phyloP scores from a whole-genome alignment of 2,797 vertebrate genomes.

The Phataginus tetradactyla region DNA sequence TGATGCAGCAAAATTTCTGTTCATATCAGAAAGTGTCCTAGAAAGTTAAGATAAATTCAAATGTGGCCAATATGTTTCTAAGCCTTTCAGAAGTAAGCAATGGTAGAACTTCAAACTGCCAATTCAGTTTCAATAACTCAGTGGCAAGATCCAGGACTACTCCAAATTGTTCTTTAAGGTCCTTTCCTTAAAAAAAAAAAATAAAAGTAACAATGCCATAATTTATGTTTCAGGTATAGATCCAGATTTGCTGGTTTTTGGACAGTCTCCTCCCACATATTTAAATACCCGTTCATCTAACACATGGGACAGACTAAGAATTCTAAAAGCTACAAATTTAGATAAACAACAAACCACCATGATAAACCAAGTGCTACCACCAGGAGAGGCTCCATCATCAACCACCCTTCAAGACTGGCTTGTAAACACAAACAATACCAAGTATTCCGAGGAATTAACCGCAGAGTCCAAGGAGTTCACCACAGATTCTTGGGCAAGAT shows the following conservation, averaged over 20 bases:
- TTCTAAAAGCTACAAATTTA: slow-evolving; percentile 83
- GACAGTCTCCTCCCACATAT: slow-evolving; percentile 83
- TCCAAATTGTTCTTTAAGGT: neutral
- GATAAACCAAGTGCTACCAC: slow-evolving; percentile 70
- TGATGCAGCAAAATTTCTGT: neutral
- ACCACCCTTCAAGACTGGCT: neutral
- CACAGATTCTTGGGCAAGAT: slow-evolving; percentile 34
- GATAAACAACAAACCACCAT: slow-evolving; percentile 88
- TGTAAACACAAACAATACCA: neutral
- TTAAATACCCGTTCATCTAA: slow-evolving; percentile 56
- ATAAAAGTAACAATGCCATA: neutral
- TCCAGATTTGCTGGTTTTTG: slow-evolving; percentile 96
- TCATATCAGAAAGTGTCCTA: neutral
- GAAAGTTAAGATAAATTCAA: slow-evolving; percentile 10
- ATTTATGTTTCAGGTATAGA: slow-evolving; percentile 90
- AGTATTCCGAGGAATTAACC: slow-evolving; percentile 12
- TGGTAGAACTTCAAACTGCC: neutral
- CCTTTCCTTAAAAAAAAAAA: neutral
- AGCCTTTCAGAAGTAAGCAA: neutral
- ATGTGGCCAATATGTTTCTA: neutral
- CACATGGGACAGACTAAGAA: slow-evolving; percentile 68
- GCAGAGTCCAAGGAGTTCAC: slow-evolving; percentile 15
- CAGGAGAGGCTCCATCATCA: slow-evolving; percentile 57
- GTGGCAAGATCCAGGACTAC: neutral
- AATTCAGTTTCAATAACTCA: neutral